Evolutionary conservation across 2,888 invertebrate genomes (phyloP).

Genomic region (Digitonthophagus gazella): DNA sequence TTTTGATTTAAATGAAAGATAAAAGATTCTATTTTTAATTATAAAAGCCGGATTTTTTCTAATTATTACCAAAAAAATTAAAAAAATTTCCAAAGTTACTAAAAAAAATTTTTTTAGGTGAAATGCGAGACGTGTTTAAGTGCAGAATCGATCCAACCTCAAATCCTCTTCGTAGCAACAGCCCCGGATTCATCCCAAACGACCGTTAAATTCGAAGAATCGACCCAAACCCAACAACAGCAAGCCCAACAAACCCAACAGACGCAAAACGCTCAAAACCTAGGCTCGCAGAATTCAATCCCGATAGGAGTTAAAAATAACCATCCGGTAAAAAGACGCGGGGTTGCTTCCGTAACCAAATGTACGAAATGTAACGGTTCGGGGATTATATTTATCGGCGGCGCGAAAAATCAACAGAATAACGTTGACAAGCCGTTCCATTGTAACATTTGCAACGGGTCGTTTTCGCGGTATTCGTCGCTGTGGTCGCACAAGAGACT

Average conservation of each 20-base stretch:
- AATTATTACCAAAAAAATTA: too few species aligned
- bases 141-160: slow-evolving; percentile 52
- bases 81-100: too few species aligned
- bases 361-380: slow-evolving; percentile 89
- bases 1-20: too few species aligned
- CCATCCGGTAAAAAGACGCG: slow-evolving; percentile 82
- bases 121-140: slow-evolving; percentile 51
- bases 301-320: slow-evolving; percentile 51
- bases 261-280: slow-evolving; percentile 26
- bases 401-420: slow-evolving; percentile 61
- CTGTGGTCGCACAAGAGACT: slow-evolving; percentile 87
- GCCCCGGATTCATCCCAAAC: slow-evolving; percentile 41
- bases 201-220: slow-evolving; percentile 48
- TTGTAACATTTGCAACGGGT: slow-evolving; percentile 81
- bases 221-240: slow-evolving; percentile 39
- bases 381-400: slow-evolving; percentile 76
- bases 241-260: neutral
- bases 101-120: slow-evolving; percentile 35
- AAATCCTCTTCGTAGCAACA: slow-evolving; percentile 66
- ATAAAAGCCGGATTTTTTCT: too few species aligned
- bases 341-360: slow-evolving; percentile 79
- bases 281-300: slow-evolving; percentile 55
- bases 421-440: slow-evolving; percentile 80
- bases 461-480: slow-evolving; percentile 68
- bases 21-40: too few species aligned